phyloP scores from a whole-genome alignment of 2,888 invertebrate genomes.

The Apamea epomidion region DNA sequence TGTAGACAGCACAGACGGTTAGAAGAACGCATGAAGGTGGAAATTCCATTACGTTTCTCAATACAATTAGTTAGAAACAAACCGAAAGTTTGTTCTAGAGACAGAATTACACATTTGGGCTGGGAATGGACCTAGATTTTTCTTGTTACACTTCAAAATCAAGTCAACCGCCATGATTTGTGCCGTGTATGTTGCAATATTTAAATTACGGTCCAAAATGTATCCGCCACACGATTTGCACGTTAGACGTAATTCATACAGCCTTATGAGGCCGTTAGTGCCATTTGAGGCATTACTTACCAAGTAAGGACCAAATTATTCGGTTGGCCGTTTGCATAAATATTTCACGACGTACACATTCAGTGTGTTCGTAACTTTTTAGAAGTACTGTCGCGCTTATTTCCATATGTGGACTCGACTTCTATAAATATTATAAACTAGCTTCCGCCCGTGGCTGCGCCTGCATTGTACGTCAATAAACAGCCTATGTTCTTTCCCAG shows the following conservation, averaged over 20 bases:
- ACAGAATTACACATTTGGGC: background rate
- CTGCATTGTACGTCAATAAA: background rate
- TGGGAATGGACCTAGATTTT: constrained; percentile 5
- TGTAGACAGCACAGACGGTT: background rate
- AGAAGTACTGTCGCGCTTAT: constrained; percentile 2
- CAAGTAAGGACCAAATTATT: constrained; percentile 48
- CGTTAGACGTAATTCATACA: constrained; percentile 44
- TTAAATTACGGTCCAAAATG: constrained; percentile 34
- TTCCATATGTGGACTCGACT: constrained; percentile 17
- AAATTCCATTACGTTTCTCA: background rate
- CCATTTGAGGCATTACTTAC: constrained; percentile 53
- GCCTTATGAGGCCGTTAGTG: constrained; percentile 42
- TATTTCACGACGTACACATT: constrained; percentile 45
- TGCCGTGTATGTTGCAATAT: constrained; percentile 25
- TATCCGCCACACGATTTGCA: constrained; percentile 43
- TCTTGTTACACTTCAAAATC: constrained; percentile 5
- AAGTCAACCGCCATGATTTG: background rate
- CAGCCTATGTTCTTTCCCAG: background rate
- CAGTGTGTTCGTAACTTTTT: constrained; percentile 27
- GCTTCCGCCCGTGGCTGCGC: background rate
- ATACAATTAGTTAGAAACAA: background rate
- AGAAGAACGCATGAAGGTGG: too few relatives aligned
- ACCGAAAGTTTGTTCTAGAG: background rate
- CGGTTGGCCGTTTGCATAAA: constrained; percentile 43
- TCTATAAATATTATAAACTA: background rate